These are phyloP conservation scores for Etheostoma perlongum DNA, from an alignment of 2,797 vertebrate species.

Conservation along the genomic window DNA sequence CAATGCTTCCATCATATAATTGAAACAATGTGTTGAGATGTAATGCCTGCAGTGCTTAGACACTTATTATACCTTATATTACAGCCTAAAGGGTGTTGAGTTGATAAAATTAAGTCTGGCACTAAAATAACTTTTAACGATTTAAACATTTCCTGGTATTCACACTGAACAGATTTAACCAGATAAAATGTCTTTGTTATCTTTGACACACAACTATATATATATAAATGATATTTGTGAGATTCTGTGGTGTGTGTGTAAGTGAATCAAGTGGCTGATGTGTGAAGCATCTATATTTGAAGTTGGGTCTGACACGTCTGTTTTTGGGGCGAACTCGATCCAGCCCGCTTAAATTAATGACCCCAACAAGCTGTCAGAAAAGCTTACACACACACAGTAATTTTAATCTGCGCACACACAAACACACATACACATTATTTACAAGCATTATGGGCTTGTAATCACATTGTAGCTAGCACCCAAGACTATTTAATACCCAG, in stretches of 20 bases:
- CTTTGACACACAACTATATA: slow-evolving; percentile 30
- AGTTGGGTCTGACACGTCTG: slow-evolving; percentile 49
- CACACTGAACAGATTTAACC: slow-evolving; percentile 25
- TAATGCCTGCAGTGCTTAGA: not conserved
- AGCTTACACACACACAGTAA: slow-evolving; percentile 46
- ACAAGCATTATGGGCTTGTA: slow-evolving; percentile 62
- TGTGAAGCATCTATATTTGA: slow-evolving; percentile 75
- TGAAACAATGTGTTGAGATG: too few relatives aligned
- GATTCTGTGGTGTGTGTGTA: not conserved
- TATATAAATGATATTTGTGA: slow-evolving; percentile 22
- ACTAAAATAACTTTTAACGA: slow-evolving; percentile 4
- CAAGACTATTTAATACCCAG: slow-evolving; percentile 56
- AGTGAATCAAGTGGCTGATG: slow-evolving; percentile 30
- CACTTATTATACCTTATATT: not conserved
- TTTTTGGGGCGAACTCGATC: slow-evolving; percentile 67
- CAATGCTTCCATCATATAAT: not conserved
- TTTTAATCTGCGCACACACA: slow-evolving; percentile 57
- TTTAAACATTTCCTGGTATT: slow-evolving; percentile 29
- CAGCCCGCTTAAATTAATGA: slow-evolving; percentile 56
- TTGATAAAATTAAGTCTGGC: slow-evolving; percentile 3
- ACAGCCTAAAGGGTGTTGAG: slow-evolving; percentile 20
- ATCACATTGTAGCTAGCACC: slow-evolving; percentile 61
- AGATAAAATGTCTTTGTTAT: slow-evolving; percentile 34
- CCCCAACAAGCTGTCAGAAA: slow-evolving; percentile 67
- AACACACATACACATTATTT: slow-evolving; percentile 44